Conservation (phyloP, 2,797 vertebrate species). For the Myripristis jacobus region DNA sequence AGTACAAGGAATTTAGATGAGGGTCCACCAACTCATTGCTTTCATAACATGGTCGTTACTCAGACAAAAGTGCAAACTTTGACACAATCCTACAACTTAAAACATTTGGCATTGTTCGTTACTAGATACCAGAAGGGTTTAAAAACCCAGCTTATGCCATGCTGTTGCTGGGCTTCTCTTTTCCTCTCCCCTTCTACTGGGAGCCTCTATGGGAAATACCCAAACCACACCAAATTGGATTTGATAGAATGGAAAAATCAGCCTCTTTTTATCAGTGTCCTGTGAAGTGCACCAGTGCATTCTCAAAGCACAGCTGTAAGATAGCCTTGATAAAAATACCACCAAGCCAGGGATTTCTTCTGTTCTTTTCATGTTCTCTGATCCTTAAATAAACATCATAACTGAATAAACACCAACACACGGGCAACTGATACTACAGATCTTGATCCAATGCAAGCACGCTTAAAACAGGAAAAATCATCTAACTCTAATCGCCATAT, state of each 20-base stretch:
- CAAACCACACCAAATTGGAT: constrained; percentile 49
- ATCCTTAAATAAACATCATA: constrained; percentile 50
- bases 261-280: constrained; percentile 65
- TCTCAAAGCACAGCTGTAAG: constrained; percentile 48
- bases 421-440: constrained; percentile 20
- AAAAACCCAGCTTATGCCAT: background rate
- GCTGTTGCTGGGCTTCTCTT: constrained; percentile 8
- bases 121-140: constrained; percentile 39
- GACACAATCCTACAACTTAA: constrained; percentile 30
- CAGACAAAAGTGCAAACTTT: constrained; percentile 54
- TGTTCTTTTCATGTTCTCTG: constrained; percentile 52
- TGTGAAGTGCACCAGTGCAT: constrained; percentile 39
- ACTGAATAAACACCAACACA: constrained; percentile 33
- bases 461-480: constrained; percentile 18
- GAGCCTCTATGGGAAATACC: constrained; percentile 30
- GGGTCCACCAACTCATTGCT: constrained; percentile 55
- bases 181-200: constrained; percentile 10
- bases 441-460: constrained; percentile 22
- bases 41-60: constrained; percentile 64
- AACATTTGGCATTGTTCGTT: constrained; percentile 34
- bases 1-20: constrained; percentile 43
- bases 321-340: constrained; percentile 62
- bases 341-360: constrained; percentile 49
- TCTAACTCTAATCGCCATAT: constrained; percentile 39
- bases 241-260: constrained; percentile 33